A percentile compares a stretch with the other conserved stretches of the same genome.
Conservation (phyloP, 2,888 invertebrate species). For the Papilio demoleus region DNA sequence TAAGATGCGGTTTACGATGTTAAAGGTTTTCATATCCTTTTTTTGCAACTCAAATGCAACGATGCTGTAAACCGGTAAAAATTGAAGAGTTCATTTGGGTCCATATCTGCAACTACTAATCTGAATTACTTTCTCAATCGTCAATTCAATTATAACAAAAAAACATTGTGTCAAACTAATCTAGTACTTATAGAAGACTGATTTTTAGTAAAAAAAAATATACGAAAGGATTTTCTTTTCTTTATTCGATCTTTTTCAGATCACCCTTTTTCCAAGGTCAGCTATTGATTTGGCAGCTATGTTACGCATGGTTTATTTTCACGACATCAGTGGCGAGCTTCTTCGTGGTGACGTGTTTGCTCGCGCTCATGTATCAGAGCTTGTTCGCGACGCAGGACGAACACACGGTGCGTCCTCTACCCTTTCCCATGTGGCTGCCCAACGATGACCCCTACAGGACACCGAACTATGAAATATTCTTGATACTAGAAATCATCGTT, state of each 20-base stretch:
- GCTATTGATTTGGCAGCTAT: conserved; percentile 63
- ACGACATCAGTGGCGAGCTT: conserved; percentile 42
- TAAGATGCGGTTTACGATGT: background rate
- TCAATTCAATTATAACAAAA: background rate
- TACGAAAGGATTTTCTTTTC: too few relatives aligned
- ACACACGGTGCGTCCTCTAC: conserved; percentile 57
- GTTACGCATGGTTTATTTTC: conserved; percentile 57
- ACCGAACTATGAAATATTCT: conserved; percentile 67
- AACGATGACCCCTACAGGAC: conserved; percentile 64
- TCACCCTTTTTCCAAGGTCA: conserved; percentile 61
- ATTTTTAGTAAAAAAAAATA: too few relatives aligned
- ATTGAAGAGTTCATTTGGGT: too few relatives aligned
- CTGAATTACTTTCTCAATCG: too few relatives aligned
- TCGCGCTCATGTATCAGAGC: conserved; percentile 55
- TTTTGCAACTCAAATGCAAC: too few relatives aligned
- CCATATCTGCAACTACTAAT: too few relatives aligned
- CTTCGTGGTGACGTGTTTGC: conserved; percentile 52
- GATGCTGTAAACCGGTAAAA: too few relatives aligned
- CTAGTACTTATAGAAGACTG: too few relatives aligned
- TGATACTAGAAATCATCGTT: conserved; percentile 49
- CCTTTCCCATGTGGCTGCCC: conserved; percentile 68
- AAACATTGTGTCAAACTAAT: too few relatives aligned
- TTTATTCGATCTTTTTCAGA: conserved; percentile 58
- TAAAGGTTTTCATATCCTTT: too few relatives aligned
- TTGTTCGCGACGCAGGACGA: conserved; percentile 60